phyloP scores from a whole-genome alignment of 1,140 invertebrate species.

The Centruroides vittatus region DNA sequence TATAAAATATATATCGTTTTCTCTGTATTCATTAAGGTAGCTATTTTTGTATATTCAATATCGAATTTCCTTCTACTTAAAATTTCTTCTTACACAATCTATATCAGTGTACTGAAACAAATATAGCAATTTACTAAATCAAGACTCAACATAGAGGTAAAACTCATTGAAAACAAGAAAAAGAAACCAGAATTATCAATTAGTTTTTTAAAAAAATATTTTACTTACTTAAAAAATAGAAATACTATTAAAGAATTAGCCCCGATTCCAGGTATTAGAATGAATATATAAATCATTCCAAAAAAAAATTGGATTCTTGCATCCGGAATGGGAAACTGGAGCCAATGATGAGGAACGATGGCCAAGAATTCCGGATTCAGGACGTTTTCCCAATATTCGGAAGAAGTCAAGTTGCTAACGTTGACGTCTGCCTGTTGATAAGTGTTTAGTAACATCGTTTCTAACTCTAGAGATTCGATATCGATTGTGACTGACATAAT shows the following conservation, averaged over 20 bases:
- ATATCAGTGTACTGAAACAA: background rate
- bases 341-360: slow-evolving; percentile 37
- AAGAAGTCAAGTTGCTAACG: too few species aligned
- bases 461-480: too few species aligned
- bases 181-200: too few species aligned
- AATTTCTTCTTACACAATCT: background rate
- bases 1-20: too few species aligned
- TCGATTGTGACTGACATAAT: too few species aligned
- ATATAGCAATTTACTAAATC: too few species aligned
- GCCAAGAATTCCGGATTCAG: background rate
- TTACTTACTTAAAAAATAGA: slow-evolving; percentile 45
- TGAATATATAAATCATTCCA: slow-evolving; percentile 40
- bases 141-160: too few species aligned
- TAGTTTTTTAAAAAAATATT: background rate
- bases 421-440: too few species aligned
- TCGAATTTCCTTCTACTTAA: background rate
- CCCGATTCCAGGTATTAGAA: slow-evolving; percentile 41
- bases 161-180: too few species aligned
- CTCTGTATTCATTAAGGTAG: background rate
- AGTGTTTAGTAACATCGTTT: too few species aligned
- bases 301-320: slow-evolving; percentile 37
- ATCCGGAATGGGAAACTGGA: slow-evolving; percentile 42
- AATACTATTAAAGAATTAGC: slow-evolving; percentile 49
- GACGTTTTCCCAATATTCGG: background rate
- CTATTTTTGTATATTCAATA: background rate